Evolutionary conservation across 2,113 vertebrate genomes (phyloP).

Genomic region (Myocastor coypus): DNA sequence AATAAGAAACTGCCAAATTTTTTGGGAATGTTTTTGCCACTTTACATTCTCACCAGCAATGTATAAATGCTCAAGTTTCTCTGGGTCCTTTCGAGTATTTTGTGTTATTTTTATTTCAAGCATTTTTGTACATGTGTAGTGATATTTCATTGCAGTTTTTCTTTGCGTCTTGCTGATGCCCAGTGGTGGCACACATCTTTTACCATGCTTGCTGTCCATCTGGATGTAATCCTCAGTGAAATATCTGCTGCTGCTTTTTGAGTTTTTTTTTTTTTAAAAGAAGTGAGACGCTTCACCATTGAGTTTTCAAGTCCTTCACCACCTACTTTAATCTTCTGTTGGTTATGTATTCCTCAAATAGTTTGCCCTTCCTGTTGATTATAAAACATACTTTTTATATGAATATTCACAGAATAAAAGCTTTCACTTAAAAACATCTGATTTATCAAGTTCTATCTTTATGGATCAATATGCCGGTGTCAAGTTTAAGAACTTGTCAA

Average conservation of each 20-base stretch:
- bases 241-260: background rate
- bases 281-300: background rate
- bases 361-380: background rate
- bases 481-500: conserved; percentile 19
- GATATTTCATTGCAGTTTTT: background rate
- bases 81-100: conserved; percentile 1
- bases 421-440: conserved; percentile 17
- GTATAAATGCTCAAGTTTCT: conserved; percentile 9
- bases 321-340: background rate
- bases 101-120: conserved; percentile 1
- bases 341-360: conserved; percentile 10
- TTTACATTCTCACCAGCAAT: background rate
- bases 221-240: background rate
- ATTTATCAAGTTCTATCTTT: conserved; percentile 9
- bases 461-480: background rate
- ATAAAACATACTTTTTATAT: background rate
- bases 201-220: background rate
- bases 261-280: background rate
- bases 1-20: background rate
- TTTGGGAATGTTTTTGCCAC: background rate
- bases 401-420: background rate
- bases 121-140: conserved; percentile 2
- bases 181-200: conserved; percentile 12
- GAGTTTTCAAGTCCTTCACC: conserved; percentile 29
- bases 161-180: background rate